Evolutionary conservation across 2,797 vertebrate species (phyloP).

Genomic region (Melopsittacus undulatus): DNA sequence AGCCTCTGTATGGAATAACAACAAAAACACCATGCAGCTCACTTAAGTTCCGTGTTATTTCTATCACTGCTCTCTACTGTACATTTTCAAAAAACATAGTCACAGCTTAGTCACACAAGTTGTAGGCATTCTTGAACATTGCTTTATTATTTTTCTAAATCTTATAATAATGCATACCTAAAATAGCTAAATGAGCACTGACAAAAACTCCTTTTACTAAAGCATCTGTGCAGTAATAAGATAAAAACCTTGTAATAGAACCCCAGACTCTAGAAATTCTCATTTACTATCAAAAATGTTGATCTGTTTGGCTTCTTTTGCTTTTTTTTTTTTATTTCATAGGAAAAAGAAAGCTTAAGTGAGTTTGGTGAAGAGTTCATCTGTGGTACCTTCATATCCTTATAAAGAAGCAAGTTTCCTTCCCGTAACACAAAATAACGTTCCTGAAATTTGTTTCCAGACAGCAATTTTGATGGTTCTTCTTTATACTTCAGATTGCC

Average conservation of each 20-base stretch:
- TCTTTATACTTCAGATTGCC: slow-evolving; percentile 89
- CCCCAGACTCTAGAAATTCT: neutral
- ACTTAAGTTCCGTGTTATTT: neutral
- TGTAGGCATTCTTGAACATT: neutral
- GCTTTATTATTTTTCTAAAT: neutral
- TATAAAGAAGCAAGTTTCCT: slow-evolving; percentile 88
- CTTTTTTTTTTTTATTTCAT: neutral
- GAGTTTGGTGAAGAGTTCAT: neutral
- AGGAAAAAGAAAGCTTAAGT: neutral
- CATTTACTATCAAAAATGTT: neutral
- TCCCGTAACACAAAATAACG: slow-evolving; percentile 86
- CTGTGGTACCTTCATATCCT: slow-evolving; percentile 89
- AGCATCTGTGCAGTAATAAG: neutral
- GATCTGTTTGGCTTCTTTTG: neutral
- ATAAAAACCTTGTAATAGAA: neutral
- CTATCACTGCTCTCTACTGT: neutral
- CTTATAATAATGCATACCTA: neutral
- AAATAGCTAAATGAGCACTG: neutral
- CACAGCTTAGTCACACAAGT: neutral
- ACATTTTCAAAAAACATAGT: neutral
- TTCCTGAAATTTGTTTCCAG: slow-evolving; percentile 94
- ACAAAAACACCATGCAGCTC: neutral
- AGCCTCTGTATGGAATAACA: neutral
- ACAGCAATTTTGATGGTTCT: slow-evolving; percentile 89
- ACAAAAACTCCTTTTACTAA: neutral